Base-by-base conservation (phyloP, 2,113 vertebrate genomes). In the Tautogolabrus adspersus region DNA sequence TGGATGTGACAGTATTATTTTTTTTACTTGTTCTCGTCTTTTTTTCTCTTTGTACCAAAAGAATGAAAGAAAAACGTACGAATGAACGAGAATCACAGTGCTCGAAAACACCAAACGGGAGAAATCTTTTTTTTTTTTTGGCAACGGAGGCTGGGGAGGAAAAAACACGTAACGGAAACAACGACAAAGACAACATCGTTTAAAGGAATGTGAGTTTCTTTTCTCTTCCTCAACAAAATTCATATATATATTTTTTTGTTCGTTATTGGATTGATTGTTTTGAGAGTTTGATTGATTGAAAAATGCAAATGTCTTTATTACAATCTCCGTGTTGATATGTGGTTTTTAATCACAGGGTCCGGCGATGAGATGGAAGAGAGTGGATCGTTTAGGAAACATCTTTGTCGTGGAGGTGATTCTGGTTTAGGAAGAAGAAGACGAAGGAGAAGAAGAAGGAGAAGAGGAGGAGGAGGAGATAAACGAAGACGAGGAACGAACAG, bases 271-370 rank as follows among this genome's bases (percentile, higher is more conserved):
- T 85, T 90, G 87, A 90, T 87, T 93, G 90, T 92, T 52, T 97
- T 96, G 94, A 96, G 67, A 38, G 67, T 49, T 49, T 49, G 47
- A 68, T 75, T 80, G 88, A 87, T 75, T 96, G 95, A 96, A 89
- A 52, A 95, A 97, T 96, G 95, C 96, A 89, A 34, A 52, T 85
- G 93, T 94, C 88, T 92, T 90, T 93, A 92, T 94, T 94, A 94
- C 94, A 97, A 97, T 96, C 95, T 96, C 95, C 95, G 95, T 95
- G 65, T 87, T 95, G 96, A 97, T 97, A 95, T 97, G 96, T 96
- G 96, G 89, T 57, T 95, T 84, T 75, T 13, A 57, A 87, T 91
- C 91, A 91, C 87, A 93, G 86, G 90, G 88, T 92, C 79, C 87
- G 86, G 83, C 49, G 57, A 93, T 94, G 92, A 76, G 81, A 88